Conservation (phyloP, 2,113 vertebrate species). For the Rhizomys pruinosus region DNA sequence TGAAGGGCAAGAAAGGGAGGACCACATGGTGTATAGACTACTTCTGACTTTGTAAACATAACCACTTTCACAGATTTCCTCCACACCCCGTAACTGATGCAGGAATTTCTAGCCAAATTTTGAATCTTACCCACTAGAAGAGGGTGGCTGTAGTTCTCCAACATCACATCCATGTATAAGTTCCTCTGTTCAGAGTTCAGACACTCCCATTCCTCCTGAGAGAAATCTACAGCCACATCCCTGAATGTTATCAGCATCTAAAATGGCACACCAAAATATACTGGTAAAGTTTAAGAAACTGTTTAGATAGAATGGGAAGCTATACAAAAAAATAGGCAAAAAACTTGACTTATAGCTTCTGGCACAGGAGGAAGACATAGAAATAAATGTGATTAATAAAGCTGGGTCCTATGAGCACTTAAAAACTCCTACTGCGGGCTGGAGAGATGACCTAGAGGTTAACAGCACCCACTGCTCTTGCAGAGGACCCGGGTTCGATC, state of each 20-base stretch:
- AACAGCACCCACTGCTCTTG: too few species aligned
- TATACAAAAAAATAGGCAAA: background rate
- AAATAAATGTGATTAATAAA: background rate
- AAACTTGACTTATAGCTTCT: background rate
- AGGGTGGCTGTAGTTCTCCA: constrained; percentile 53
- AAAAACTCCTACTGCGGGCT: too few species aligned
- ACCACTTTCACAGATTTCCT: background rate
- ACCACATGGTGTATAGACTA: background rate
- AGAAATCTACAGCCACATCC: constrained; percentile 40
- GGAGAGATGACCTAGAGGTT: too few species aligned
- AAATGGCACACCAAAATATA: background rate
- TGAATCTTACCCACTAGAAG: constrained; percentile 36
- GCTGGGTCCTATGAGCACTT: too few species aligned
- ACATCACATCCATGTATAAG: constrained; percentile 40
- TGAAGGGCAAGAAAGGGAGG: background rate
- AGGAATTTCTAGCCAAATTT: background rate
- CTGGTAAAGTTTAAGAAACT: background rate
- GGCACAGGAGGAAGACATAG: background rate
- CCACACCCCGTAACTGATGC: background rate
- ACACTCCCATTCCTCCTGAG: constrained; percentile 53
- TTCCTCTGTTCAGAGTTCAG: background rate
- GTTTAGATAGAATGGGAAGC: background rate
- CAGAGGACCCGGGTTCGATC: too few species aligned
- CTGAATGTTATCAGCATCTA: constrained; percentile 13
- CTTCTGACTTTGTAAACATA: background rate